Percentiles rank a stretch among this genome's conserved stretches.
phyloP scores from a whole-genome alignment of 2,113 vertebrate species.

The Sitta europaea region DNA sequence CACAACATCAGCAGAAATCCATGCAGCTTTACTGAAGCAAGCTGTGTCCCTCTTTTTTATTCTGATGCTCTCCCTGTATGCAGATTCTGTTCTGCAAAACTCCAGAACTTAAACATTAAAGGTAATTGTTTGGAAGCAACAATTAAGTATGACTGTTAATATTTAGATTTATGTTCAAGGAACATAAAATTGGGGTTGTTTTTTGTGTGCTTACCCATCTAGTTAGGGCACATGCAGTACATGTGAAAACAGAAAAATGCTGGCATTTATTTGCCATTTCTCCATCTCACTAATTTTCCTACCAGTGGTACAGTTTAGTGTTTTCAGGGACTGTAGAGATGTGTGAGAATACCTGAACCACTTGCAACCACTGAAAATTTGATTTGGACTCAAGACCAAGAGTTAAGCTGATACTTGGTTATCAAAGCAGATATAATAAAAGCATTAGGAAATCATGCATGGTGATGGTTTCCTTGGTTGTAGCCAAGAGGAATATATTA shows the following conservation, averaged over 20 bases:
- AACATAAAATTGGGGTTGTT: not conserved
- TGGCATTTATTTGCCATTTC: not conserved
- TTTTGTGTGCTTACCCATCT: not conserved
- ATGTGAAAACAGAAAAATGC: not conserved
- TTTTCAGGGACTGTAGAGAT: not conserved
- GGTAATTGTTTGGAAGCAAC: not conserved
- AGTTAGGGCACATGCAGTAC: not conserved
- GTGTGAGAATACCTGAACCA: not conserved
- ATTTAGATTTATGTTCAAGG: not conserved
- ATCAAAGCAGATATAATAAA: not conserved
- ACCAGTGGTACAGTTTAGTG: not conserved
- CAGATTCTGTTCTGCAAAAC: not conserved
- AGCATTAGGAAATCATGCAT: not conserved
- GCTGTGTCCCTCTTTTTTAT: not conserved
- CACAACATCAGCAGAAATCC: not conserved
- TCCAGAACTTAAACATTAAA: not conserved
- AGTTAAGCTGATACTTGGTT: not conserved
- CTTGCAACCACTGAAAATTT: not conserved
- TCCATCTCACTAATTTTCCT: not conserved
- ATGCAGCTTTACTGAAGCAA: not conserved
- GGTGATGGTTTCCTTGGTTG: not conserved
- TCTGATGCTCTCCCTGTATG: not conserved
- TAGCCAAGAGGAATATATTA: not conserved
- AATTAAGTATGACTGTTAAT: not conserved
- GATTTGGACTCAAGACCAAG: not conserved